Base-by-base conservation (phyloP, 2,797 vertebrate species). In the Micropoecilia bifurca region DNA sequence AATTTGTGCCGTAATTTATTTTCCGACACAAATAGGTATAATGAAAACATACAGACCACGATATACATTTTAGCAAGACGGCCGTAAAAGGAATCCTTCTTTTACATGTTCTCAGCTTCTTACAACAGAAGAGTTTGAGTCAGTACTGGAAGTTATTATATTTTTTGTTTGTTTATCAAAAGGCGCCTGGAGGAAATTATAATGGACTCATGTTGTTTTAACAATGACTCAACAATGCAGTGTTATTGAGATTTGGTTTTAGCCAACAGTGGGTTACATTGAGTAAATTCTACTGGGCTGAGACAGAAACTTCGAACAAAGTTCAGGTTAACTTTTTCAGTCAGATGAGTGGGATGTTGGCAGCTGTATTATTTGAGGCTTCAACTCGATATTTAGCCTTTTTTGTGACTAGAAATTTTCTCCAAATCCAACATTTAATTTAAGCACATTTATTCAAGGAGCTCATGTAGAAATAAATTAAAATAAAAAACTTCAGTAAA, bases 21-120 rank as follows among this genome's bases (percentile, higher is more conserved):
- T 59, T 68, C 59, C 68, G 18, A 76, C 61, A 63, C 33, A 85
- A 53, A 53, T 53, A 25, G 8, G 20, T 63, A 3, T 16, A 63
- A 39, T 63, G 18, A 25, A 41, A 53, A 39, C 53, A 25, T n/a
- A 2, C 22, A 39, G 68, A 59, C 74, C 61, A 71, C n/a, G 13
- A 30, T 66, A 6, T 18, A 59, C 3, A 9, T 61, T 77, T 47
- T 1, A 68, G 22, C 61, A 66, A 41, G 36, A 39, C 41, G 18
- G 33, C 8, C 0, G 7, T 39, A 22, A 39, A 25, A 1, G 3
- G 63, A 41, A 36, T 12, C 9, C 18, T 12, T 10, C 8, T 12
- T 22, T 41, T 41, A 41, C 41, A 20, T 68, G 63, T 66, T 36
- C 6, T 63, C 16, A 9, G 30, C 16, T 39, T 39, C 16, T 39